These are phyloP conservation scores for Camelus bactrianus DNA, from an alignment of 2,113 vertebrate species.

Conservation along the genomic window DNA sequence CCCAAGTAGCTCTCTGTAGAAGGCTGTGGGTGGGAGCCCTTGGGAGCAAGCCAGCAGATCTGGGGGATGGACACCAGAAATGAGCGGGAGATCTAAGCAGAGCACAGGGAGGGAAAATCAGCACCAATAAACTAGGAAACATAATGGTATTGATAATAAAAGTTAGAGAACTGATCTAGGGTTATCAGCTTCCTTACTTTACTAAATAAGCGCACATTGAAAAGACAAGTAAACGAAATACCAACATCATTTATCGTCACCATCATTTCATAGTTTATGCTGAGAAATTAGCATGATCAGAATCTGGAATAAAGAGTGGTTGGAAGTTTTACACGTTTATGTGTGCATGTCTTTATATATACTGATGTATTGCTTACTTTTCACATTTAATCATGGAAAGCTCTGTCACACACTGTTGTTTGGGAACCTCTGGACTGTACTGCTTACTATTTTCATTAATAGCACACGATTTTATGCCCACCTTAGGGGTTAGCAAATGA, in stretches of 20 bases:
- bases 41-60: not conserved
- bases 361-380: not conserved
- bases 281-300: not conserved
- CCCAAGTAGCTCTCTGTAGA: not conserved
- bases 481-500: not conserved
- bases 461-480: not conserved
- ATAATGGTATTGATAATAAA: not conserved
- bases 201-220: not conserved
- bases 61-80: not conserved
- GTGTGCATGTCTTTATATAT: not conserved
- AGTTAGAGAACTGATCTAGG: not conserved
- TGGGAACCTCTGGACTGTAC: not conserved
- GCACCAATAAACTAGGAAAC: not conserved
- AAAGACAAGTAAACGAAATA: slow-evolving; percentile 9
- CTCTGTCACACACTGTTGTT: not conserved
- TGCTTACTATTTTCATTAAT: slow-evolving; percentile 10
- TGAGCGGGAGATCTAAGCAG: not conserved
- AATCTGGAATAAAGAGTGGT: slow-evolving; percentile 25
- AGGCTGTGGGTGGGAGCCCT: not conserved
- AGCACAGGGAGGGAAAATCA: not conserved
- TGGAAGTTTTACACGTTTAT: not conserved
- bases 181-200: slow-evolving; percentile 11
- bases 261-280: not conserved
- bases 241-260: slow-evolving; percentile 26
- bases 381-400: not conserved